These are phyloP conservation scores for Gobius niger DNA, from an alignment of 2,113 vertebrate genomes.

Conservation along the genomic window DNA sequence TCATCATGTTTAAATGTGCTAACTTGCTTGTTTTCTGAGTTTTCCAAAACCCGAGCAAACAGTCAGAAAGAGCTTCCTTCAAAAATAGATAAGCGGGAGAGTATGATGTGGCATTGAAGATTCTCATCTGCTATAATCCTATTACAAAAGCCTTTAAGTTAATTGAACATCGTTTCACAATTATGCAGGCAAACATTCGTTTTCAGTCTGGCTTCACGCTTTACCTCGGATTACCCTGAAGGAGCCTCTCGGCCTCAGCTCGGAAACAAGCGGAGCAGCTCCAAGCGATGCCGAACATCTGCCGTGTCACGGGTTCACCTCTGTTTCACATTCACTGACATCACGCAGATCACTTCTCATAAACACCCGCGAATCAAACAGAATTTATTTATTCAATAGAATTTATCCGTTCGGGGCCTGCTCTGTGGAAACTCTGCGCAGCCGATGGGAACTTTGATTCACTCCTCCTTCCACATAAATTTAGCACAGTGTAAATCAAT, in stretches of 20 bases:
- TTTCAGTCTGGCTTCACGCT: no score
- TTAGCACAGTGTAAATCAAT: constrained; percentile 5
- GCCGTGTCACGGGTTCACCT: not conserved
- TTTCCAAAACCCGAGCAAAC: no score
- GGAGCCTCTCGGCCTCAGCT: not conserved
- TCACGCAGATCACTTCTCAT: not conserved
- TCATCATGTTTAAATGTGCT: no score
- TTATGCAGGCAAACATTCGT: no score
- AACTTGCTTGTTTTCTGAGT: no score
- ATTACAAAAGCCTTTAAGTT: no score
- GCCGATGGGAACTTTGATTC: constrained; percentile 3
- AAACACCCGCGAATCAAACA: not conserved
- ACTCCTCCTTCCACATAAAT: constrained; percentile 6
- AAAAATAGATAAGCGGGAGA: no score
- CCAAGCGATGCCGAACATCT: not conserved
- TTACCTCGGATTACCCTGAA: not conserved
- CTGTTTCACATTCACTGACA: not conserved
- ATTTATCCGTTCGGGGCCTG: not conserved
- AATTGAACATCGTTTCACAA: no score
- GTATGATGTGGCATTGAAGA: no score
- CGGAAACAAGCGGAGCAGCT: not conserved
- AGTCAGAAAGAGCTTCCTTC: no score
- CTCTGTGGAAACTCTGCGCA: not conserved
- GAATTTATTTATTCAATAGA: not conserved
- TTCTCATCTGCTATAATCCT: no score